A percentile compares a stretch with the other conserved stretches of the same genome.
Evolutionary conservation across 2,888 invertebrate species (phyloP).

Genomic region (Leptinotarsa tumamoca): DNA sequence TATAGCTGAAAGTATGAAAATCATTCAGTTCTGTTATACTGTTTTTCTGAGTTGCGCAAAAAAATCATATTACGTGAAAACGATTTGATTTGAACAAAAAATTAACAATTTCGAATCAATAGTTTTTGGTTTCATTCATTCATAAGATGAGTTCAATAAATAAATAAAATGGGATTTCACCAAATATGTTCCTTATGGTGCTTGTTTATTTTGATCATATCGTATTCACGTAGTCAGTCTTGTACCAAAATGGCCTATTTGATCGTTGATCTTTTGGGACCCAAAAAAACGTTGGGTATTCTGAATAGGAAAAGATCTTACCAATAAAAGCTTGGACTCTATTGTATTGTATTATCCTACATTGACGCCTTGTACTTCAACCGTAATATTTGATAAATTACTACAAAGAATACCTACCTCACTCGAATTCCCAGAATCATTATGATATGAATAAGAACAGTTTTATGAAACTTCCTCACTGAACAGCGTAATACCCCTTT

Average conservation of each 20-base stretch:
- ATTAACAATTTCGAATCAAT: neutral
- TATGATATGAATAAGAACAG: neutral
- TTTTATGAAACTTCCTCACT: neutral
- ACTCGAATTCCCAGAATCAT: neutral
- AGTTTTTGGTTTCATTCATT: neutral
- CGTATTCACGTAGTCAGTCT: neutral
- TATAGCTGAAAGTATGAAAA: neutral
- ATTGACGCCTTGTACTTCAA: neutral
- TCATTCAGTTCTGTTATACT: neutral
- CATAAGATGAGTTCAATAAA: neutral
- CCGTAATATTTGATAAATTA: neutral
- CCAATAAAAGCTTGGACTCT: neutral
- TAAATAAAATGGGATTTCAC: neutral
- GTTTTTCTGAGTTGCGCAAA: neutral
- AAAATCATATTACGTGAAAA: neutral
- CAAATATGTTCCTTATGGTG: neutral
- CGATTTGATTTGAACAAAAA: neutral
- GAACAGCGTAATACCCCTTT: neutral
- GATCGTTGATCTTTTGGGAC: neutral
- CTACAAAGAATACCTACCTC: neutral
- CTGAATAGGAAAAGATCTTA: neutral
- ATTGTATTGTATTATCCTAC: neutral
- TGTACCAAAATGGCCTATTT: neutral
- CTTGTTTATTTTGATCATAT: neutral
- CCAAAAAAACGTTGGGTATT: neutral